Evolutionary conservation across 2,888 invertebrate species (phyloP).

Genomic region (Omphaloscelis lunosa): DNA sequence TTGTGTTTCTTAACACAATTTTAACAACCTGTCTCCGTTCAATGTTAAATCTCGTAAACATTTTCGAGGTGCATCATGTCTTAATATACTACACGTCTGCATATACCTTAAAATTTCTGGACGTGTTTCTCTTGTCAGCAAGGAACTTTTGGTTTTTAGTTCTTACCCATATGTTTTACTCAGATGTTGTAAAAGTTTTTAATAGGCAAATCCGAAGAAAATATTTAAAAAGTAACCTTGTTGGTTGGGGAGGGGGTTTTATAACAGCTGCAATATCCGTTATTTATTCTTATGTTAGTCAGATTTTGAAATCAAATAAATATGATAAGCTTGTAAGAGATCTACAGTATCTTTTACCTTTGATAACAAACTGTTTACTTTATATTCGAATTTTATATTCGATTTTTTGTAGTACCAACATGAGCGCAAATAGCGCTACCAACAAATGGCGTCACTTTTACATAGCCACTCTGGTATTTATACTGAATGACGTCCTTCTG

Average conservation of each 20-base stretch:
- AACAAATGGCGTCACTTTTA: background rate
- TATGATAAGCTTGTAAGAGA: no score
- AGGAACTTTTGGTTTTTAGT: background rate
- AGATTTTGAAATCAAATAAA: background rate
- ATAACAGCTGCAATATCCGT: background rate
- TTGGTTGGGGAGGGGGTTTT: background rate
- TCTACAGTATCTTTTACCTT: background rate
- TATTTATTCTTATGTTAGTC: no score
- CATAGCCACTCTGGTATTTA: slow-evolving; percentile 3
- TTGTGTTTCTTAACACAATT: background rate
- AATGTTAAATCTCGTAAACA: no score
- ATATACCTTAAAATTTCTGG: background rate
- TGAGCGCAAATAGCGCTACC: background rate
- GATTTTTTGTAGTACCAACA: background rate
- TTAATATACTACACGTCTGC: no score
- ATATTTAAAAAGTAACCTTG: background rate
- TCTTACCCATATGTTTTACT: background rate
- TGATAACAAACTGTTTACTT: background rate
- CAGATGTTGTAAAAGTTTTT: no score
- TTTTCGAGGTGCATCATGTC: no score
- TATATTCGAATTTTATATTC: background rate
- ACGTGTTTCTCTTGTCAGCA: background rate
- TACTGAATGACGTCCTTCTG: background rate
- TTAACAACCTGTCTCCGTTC: background rate
- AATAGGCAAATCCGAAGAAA: background rate